Evolutionary conservation across 2,113 vertebrate genomes (phyloP).

Genomic region (Balaenoptera acutorostrata): DNA sequence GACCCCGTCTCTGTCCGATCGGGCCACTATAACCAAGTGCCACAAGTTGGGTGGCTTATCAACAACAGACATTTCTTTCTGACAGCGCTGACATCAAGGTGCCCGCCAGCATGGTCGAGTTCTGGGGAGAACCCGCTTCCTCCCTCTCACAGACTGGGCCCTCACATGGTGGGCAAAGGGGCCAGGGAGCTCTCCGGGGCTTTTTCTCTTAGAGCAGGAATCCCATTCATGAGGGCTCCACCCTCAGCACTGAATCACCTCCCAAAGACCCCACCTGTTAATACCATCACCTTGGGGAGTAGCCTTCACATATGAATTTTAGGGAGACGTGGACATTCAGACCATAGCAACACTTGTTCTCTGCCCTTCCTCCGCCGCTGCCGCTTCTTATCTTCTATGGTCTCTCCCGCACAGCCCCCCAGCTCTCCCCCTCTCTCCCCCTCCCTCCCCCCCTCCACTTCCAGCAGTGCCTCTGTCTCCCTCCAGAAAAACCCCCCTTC

Average conservation of each 20-base stretch:
- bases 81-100: background rate
- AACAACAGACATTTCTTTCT: background rate
- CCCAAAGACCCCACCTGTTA: background rate
- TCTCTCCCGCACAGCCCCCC: too few relatives aligned
- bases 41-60: too few relatives aligned
- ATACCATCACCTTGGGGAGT: background rate
- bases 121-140: background rate
- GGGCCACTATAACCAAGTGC: background rate
- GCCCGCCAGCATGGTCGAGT: background rate
- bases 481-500: background rate
- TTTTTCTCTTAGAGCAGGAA: too few relatives aligned
- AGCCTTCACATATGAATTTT: background rate
- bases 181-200: fast-evolving
- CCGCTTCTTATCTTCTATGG: background rate
- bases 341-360: background rate
- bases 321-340: background rate
- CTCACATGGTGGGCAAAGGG: background rate
- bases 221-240: background rate
- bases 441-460: background rate
- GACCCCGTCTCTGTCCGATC: too few relatives aligned
- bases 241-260: background rate
- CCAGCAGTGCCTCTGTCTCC: background rate
- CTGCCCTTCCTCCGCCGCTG: background rate
- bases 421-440: fast-evolving
- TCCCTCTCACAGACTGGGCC: background rate